Base-by-base conservation (phyloP, 2,888 invertebrate genomes). In the Athrips mouffetella region DNA sequence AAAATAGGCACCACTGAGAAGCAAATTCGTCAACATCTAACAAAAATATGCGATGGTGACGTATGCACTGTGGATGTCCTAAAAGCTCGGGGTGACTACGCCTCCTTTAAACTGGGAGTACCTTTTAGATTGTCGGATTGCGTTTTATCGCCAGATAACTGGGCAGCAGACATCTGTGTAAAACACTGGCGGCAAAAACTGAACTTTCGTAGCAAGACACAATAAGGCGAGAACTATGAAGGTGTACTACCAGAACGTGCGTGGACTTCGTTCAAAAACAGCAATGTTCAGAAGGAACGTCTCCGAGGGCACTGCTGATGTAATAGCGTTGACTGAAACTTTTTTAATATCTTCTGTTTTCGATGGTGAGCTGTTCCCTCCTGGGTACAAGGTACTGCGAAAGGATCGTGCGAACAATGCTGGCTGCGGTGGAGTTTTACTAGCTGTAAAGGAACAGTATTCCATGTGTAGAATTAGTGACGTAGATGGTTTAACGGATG, bases 251-350 rank as follows among this genome's bases (percentile, higher is more conserved):
- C 48, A 51, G 11, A 51, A 51, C 23, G 51, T 51, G 1, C 21
- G 48, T 1, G 49, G 52, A 11, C 27, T 52, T 1, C 40, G 47
- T 2, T 40, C 49, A 1, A 52, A 52, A 35, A 52, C 49, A 15
- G n/a, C n/a, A 11, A 11, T 5, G 3, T 48, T 53, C 33, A 10
- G 39, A 5, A 44, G 16, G 8, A 49, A 42, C 31, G 33, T 52
- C 1, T 20, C 31, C 1, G 13, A 31, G 7, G 10, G n/a, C 20
- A 2, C 6, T 4, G 37, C 4, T 18, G 53, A 53, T 20, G 25
- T 53, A 10, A 21, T 53, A 16, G 50, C 46, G 1, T 20, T 50
- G 7, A 49, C 49, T 6, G 52, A 52, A 23, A 52, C 52, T 1
- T 49, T 49, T 37, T 20, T 52, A 2, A 49, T 16, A 8, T 41